phyloP scores from a whole-genome alignment of 2,888 invertebrate genomes.

The Hanleya hanleyi region DNA sequence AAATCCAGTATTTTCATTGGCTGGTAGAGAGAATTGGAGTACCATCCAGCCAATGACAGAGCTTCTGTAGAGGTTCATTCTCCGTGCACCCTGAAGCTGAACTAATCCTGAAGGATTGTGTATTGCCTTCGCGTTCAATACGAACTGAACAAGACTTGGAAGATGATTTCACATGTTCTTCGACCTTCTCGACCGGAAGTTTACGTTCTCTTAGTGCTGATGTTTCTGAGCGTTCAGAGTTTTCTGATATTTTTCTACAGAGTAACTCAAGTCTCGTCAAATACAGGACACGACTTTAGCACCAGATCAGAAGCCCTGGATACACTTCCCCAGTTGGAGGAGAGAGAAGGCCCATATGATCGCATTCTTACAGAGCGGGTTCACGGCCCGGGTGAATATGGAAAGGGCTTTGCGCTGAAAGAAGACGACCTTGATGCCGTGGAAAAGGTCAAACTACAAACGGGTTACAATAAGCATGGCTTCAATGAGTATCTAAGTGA shows the following conservation, averaged over 20 bases:
- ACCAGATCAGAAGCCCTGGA: neutral
- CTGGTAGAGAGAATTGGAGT: too few species aligned
- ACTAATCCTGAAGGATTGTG: too few species aligned
- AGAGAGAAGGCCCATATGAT: too few species aligned
- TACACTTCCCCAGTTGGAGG: neutral
- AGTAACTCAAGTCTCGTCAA: neutral
- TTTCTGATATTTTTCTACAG: neutral
- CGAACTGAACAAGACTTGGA: too few species aligned
- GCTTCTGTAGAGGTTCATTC: too few species aligned
- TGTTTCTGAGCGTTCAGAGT: neutral
- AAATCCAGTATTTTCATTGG: too few species aligned
- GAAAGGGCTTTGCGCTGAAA: neutral
- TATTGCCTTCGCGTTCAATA: too few species aligned
- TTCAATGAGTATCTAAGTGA: conserved; percentile 5
- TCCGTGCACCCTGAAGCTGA: too few species aligned
- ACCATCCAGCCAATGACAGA: too few species aligned
- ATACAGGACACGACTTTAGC: neutral
- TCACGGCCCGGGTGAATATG: neutral
- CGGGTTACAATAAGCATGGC: neutral
- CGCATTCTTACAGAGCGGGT: too few species aligned
- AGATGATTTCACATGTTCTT: neutral
- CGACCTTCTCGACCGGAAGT: neutral
- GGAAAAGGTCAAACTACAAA: neutral
- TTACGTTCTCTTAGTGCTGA: neutral
- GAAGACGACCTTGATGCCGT: neutral